Conservation (phyloP, 2,797 vertebrate genomes). For the Hippopotamyrus pictus region DNA sequence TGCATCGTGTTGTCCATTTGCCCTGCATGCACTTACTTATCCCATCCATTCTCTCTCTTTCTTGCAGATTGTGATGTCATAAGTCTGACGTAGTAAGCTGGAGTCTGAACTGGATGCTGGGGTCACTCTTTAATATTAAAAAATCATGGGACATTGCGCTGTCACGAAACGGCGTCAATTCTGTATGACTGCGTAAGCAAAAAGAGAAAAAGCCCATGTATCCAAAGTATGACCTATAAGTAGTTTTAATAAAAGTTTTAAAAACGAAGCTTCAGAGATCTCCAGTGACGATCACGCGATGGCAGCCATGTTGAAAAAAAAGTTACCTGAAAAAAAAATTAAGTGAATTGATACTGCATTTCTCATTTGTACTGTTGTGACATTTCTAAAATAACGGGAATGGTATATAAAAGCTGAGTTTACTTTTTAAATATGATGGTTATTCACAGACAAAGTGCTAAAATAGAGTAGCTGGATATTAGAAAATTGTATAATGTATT, state of each 20-base stretch:
- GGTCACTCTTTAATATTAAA: slow-evolving; percentile 69
- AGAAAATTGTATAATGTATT: background rate
- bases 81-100: slow-evolving; percentile 70
- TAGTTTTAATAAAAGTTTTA: slow-evolving; percentile 44
- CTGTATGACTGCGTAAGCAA: slow-evolving; percentile 50
- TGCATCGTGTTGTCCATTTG: slow-evolving; percentile 34
- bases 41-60: slow-evolving; percentile 67
- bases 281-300: slow-evolving; percentile 36
- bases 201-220: slow-evolving; percentile 20
- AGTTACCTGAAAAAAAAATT: slow-evolving; percentile 47
- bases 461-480: slow-evolving; percentile 3
- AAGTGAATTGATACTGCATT: slow-evolving; percentile 37
- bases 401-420: slow-evolving; percentile 33
- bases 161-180: slow-evolving; percentile 56
- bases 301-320: slow-evolving; percentile 61
- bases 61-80: slow-evolving; percentile 94
- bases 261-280: slow-evolving; percentile 30
- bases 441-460: background rate
- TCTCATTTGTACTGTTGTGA: slow-evolving; percentile 38
- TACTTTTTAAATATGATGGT: slow-evolving; percentile 33
- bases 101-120: slow-evolving; percentile 75
- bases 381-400: slow-evolving; percentile 34
- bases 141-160: slow-evolving; percentile 52
- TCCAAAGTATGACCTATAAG: slow-evolving; percentile 41
- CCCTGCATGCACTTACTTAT: slow-evolving; percentile 70